phyloP scores from a whole-genome alignment of 2,797 vertebrate species.

The Uromys caudimaculatus region DNA sequence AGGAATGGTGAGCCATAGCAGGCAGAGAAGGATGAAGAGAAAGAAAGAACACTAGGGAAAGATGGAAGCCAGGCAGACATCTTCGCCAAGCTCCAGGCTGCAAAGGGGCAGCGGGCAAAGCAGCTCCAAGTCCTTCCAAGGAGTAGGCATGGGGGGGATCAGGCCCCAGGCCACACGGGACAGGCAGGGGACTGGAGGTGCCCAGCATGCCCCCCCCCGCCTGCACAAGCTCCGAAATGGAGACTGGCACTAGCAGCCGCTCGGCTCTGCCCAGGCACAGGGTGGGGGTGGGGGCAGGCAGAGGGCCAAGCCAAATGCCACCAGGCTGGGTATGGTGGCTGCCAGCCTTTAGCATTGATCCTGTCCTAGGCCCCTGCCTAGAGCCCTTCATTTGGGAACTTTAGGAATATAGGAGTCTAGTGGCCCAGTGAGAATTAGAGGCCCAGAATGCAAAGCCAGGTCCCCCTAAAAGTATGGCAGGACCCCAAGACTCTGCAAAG shows the following conservation, averaged over 20 bases:
- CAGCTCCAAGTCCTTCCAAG: background rate
- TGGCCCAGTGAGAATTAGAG: background rate
- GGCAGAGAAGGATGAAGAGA: conserved; percentile 28
- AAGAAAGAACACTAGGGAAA: conserved; percentile 3
- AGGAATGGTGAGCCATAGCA: conserved; percentile 76
- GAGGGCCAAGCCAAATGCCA: conserved; percentile 82
- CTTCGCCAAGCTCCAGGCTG: conserved; percentile 33
- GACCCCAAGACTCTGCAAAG: conserved; percentile 76
- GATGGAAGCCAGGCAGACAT: conserved; percentile 67
- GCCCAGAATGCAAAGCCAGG: conserved; percentile 3
- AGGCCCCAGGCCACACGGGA: conserved; percentile 54
- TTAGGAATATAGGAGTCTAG: background rate
- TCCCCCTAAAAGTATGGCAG: conserved; percentile 41
- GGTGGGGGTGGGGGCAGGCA: conserved; percentile 78
- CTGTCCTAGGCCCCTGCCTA: background rate
- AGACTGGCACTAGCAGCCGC: conserved; percentile 82
- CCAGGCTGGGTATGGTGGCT: conserved; percentile 76
- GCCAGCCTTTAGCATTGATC: conserved; percentile 59
- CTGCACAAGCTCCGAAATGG: conserved; percentile 65
- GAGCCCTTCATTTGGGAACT: conserved; percentile 17
- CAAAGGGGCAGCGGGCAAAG: conserved; percentile 33
- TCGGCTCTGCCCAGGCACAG: conserved; percentile 73
- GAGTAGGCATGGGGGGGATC: background rate
- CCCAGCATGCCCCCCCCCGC: conserved; percentile 57
- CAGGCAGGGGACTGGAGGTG: conserved; percentile 38